A percentile compares a stretch with the other conserved stretches of the same genome.
Evolutionary conservation across 2,797 vertebrate species (phyloP).

Genomic region (Pogoniulus pusillus): DNA sequence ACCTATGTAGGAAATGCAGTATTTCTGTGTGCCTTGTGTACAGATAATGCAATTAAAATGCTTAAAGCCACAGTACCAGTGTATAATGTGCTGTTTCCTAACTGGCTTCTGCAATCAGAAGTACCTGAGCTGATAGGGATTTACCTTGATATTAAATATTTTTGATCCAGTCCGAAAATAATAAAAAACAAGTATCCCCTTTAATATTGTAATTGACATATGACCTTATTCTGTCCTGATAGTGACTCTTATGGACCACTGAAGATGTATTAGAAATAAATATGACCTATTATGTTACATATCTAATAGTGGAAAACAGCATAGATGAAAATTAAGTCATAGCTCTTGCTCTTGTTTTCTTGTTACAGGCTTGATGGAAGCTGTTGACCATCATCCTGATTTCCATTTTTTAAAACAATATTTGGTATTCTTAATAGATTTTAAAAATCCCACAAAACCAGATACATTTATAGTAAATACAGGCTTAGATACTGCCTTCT

Average conservation of each 20-base stretch:
- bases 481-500: neutral
- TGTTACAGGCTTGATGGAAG: accelerated
- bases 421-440: neutral
- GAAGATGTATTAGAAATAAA: neutral
- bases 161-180: constrained; percentile 25
- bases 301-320: neutral
- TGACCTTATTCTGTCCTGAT: neutral
- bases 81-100: neutral
- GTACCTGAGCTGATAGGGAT: neutral
- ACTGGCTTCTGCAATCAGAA: neutral
- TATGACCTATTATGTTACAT: neutral
- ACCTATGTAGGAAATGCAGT: neutral
- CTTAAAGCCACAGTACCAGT: neutral
- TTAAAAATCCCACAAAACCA: neutral
- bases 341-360: neutral
- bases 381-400: neutral
- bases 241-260: neutral
- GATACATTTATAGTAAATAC: neutral
- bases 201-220: neutral
- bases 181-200: neutral
- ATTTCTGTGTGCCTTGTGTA: neutral
- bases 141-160: constrained; percentile 16
- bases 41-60: neutral
- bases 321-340: neutral
- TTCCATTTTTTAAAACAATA: neutral